Evolutionary conservation across 2,797 vertebrate species (phyloP).

Genomic region (Oreochromis mossambicus): DNA sequence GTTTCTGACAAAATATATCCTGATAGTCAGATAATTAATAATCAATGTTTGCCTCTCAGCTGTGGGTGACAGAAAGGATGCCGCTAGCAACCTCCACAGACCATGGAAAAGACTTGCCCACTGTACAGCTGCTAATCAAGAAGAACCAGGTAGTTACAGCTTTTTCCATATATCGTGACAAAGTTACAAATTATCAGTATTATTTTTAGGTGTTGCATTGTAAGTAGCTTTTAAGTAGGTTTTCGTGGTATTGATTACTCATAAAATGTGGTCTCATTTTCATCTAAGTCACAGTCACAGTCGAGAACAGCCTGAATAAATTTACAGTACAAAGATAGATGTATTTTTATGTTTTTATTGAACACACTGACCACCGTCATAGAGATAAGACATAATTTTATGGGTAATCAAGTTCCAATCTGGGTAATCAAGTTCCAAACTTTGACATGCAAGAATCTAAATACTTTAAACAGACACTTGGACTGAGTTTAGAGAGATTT

Average conservation of each 20-base stretch:
- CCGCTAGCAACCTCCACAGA: slow-evolving; percentile 87
- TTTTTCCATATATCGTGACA: not conserved
- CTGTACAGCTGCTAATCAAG: slow-evolving; percentile 91
- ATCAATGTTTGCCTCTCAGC: slow-evolving; percentile 56
- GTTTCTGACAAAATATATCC: not conserved
- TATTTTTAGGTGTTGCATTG: not conserved
- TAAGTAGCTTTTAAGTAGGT: not conserved
- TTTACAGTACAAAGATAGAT: not conserved
- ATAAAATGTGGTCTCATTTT: not conserved
- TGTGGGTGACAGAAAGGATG: slow-evolving; percentile 92
- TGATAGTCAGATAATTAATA: not conserved
- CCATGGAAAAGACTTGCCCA: slow-evolving; percentile 91
- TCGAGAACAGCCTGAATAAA: not conserved
- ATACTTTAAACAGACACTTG: not conserved
- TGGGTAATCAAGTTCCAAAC: not conserved
- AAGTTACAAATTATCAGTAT: not conserved
- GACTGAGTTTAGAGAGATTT: not conserved
- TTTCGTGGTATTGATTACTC: not conserved
- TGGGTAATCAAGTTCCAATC: not conserved
- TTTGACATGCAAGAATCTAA: not conserved
- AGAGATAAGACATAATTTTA: not conserved
- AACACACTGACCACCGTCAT: not conserved
- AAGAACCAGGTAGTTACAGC: slow-evolving; percentile 86
- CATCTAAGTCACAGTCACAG: not conserved
- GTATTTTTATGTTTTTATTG: not conserved